These are phyloP conservation scores for Eriosoma lanigerum DNA, from an alignment of 1,140 invertebrate genomes.

Conservation along the genomic window DNA sequence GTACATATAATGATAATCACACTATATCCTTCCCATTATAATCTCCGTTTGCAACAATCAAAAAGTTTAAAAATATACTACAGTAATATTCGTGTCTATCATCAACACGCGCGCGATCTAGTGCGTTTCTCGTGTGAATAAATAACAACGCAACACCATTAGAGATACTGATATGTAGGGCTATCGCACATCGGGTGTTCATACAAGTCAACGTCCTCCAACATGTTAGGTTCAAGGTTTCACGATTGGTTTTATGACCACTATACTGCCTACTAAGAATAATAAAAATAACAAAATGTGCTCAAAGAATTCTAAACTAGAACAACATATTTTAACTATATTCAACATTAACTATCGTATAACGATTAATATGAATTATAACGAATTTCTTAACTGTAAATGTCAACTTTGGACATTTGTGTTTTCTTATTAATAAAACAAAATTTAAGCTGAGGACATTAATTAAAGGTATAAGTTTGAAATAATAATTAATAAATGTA, in stretches of 20 bases:
- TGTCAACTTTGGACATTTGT: no score
- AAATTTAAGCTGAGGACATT: no score
- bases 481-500: no score
- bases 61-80: constrained; percentile 28
- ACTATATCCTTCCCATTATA: neutral
- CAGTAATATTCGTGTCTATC: constrained; percentile 28
- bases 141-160: constrained; percentile 29
- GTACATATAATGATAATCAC: constrained; percentile 21
- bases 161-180: constrained; percentile 35
- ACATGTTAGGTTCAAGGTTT: constrained; percentile 41
- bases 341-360: no score
- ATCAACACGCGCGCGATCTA: neutral
- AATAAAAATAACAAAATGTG: constrained; percentile 1
- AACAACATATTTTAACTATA: neutral
- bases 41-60: constrained; percentile 10
- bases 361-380: no score
- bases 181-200: constrained; percentile 40
- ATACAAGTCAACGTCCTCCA: constrained; percentile 43
- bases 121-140: neutral
- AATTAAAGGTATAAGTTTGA: no score
- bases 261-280: constrained; percentile 19
- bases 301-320: neutral
- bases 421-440: no score
- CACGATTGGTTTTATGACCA: constrained; percentile 42
- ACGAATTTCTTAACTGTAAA: no score